A percentile compares a stretch with the other conserved stretches of the same genome.
phyloP scores from a whole-genome alignment of 1,140 invertebrate genomes.

The Tetragonula clypearis region DNA sequence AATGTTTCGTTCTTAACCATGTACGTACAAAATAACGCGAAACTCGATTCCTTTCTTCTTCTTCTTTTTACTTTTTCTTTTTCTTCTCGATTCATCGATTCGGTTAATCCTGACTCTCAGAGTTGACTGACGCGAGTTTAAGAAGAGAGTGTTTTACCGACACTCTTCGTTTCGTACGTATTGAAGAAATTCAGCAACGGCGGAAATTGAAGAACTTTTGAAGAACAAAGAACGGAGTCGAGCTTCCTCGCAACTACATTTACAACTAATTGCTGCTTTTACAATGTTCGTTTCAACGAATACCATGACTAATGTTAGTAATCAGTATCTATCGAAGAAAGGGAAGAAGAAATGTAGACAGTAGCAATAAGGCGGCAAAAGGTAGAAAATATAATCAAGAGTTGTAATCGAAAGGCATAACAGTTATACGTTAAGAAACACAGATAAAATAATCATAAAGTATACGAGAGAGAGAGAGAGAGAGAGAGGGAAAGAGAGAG shows the following conservation, averaged over 20 bases:
- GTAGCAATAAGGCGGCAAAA: conserved; percentile 30
- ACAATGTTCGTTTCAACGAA: neutral
- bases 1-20: neutral
- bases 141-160: no score
- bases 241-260: neutral
- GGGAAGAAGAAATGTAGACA: conserved; percentile 18
- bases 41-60: conserved; percentile 37
- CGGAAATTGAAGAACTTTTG: neutral
- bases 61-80: neutral
- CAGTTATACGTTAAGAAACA: conserved; percentile 49
- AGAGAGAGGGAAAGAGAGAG: neutral
- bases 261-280: neutral
- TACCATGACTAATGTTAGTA: conserved; percentile 12
- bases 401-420: conserved; percentile 42
- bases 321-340: conserved; percentile 30
- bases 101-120: neutral
- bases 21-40: neutral
- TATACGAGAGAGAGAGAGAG: neutral
- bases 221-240: neutral
- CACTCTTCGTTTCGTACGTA: neutral
- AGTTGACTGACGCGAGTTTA: no score
- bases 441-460: conserved; percentile 17
- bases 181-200: neutral
- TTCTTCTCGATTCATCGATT: neutral
- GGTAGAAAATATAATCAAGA: conserved; percentile 21